phyloP scores from a whole-genome alignment of 1,140 invertebrate genomes.

The Heliconius hewitsoni region DNA sequence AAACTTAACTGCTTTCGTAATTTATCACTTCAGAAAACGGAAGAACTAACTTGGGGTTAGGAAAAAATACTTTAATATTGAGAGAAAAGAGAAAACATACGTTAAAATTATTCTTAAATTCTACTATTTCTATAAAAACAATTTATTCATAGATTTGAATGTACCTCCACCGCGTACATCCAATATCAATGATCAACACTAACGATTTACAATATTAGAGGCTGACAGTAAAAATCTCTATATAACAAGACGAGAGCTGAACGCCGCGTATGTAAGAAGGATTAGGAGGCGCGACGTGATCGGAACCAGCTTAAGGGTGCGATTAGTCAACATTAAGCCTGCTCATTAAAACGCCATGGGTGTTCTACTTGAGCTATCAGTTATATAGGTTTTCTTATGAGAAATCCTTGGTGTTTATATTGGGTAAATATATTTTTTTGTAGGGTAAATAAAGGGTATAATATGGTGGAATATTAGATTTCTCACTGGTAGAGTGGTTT shows the following conservation, averaged over 20 bases:
- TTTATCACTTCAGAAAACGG: constrained; percentile 26
- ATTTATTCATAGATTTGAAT: no score
- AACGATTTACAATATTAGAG: not conserved
- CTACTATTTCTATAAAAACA: no score
- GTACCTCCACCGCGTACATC: not conserved
- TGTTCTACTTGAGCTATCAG: no score
- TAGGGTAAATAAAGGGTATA: no score
- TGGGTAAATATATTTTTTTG: no score
- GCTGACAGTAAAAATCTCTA: not conserved
- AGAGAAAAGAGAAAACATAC: not conserved
- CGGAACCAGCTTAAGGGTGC: not conserved
- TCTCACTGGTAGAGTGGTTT: no score
- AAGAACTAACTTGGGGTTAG: not conserved
- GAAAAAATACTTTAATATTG: constrained; percentile 10
- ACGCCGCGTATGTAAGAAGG: not conserved
- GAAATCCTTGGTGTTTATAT: no score
- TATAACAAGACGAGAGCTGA: not conserved
- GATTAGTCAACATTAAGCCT: not conserved
- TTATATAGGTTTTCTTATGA: no score
- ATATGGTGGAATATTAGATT: no score
- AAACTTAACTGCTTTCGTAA: constrained; percentile 29
- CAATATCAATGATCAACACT: no score
- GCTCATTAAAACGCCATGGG: not conserved
- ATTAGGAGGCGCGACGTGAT: not conserved
- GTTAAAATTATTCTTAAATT: not conserved